Percentiles rank a stretch among this genome's conserved stretches.
These are phyloP conservation scores for Anthopleura xanthogrammica DNA, from an alignment of 92 coral and sea anemone genomes.

Conservation along the genomic window DNA sequence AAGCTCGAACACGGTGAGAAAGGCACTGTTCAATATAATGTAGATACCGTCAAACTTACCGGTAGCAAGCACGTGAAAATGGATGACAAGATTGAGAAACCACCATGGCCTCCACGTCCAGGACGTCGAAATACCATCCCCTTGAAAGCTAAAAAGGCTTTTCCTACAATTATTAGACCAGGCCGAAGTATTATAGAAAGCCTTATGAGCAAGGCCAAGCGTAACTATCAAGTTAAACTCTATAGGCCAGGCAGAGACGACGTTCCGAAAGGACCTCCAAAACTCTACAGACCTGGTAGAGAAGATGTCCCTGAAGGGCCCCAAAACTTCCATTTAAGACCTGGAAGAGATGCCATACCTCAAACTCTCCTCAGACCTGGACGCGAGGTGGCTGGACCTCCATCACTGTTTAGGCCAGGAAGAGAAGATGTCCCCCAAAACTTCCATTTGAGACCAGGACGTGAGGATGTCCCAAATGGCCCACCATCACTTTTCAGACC, in stretches of 20 bases:
- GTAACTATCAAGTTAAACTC: background rate
- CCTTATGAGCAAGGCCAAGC: background rate
- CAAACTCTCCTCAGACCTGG: slow-evolving; percentile 9
- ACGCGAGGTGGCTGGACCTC: slow-evolving; percentile 4
- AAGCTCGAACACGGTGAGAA: slow-evolving; percentile 39
- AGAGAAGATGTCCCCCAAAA: slow-evolving; percentile 6
- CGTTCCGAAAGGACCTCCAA: background rate
- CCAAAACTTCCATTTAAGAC: slow-evolving; percentile 1
- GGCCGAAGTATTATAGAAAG: slow-evolving; percentile 18
- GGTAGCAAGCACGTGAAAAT: slow-evolving; percentile 30
- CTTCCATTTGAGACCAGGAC: slow-evolving; percentile 1
- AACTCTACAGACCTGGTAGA: slow-evolving; percentile 19
- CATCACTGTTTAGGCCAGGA: slow-evolving; percentile 25
- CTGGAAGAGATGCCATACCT: slow-evolving; percentile 17
- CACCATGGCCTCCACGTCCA: slow-evolving; percentile 52
- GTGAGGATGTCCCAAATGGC: slow-evolving; percentile 10
- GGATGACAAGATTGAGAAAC: slow-evolving; percentile 3
- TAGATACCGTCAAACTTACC: slow-evolving; percentile 24
- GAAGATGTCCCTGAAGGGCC: slow-evolving; percentile 29
- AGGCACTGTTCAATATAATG: slow-evolving; percentile 29
- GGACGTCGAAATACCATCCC: slow-evolving; percentile 29
- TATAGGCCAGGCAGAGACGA: slow-evolving; percentile 11
- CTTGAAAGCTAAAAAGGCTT: slow-evolving; percentile 11
- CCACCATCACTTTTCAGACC: slow-evolving; percentile 21
- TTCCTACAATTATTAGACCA: slow-evolving; percentile 26